phyloP scores from a whole-genome alignment of 2,113 vertebrate genomes.

The Thalassarche chlororhynchos region DNA sequence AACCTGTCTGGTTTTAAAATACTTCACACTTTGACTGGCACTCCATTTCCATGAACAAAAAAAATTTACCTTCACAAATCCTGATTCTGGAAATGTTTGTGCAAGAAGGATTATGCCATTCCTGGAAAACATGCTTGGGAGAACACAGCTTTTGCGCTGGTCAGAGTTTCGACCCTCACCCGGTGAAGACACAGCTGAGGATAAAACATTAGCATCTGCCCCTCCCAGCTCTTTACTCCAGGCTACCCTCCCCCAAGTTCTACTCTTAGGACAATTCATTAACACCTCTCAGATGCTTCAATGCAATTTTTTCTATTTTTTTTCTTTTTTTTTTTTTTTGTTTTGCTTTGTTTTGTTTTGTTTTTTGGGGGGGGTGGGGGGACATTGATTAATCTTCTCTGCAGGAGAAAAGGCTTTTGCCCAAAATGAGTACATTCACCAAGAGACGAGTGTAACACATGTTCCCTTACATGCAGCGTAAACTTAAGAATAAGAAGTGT shows the following conservation, averaged over 20 bases:
- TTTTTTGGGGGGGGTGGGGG: accelerated
- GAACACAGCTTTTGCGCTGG: not conserved
- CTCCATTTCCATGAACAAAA: not conserved
- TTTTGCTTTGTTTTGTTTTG: no score
- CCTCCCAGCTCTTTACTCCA: not conserved
- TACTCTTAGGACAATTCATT: not conserved
- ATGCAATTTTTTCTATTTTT: not conserved
- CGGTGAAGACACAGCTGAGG: not conserved
- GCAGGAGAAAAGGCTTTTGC: not conserved
- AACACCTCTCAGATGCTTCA: not conserved
- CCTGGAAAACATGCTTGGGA: not conserved
- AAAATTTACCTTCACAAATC: not conserved
- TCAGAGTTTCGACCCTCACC: accelerated
- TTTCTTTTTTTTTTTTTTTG: not conserved
- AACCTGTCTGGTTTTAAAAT: not conserved
- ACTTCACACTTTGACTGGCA: not conserved
- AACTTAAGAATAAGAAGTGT: not conserved
- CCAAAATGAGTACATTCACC: not conserved
- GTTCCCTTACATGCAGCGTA: not conserved
- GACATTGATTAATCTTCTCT: not conserved
- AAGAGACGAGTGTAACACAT: not conserved
- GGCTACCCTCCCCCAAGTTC: not conserved
- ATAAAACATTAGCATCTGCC: not conserved
- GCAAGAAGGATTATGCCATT: accelerated
- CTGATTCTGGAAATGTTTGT: not conserved